These are phyloP conservation scores for Coelogynopora nodosa DNA, from an alignment of 2,888 invertebrate genomes.

Conservation along the genomic window DNA sequence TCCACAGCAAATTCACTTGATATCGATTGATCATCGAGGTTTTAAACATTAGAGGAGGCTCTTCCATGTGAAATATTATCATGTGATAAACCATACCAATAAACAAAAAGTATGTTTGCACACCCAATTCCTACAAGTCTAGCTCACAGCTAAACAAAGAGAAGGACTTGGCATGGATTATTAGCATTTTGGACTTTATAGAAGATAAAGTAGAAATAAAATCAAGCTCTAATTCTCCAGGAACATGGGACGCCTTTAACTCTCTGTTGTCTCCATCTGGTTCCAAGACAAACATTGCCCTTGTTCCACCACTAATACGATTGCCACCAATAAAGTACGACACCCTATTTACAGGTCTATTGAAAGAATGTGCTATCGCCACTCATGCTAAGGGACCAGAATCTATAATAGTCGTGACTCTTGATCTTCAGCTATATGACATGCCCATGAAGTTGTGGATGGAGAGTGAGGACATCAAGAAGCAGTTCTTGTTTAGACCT, in stretches of 20 bases:
- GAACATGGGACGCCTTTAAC: slow-evolving; percentile 39
- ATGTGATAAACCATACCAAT: not conserved
- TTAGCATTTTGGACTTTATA: slow-evolving; percentile 1
- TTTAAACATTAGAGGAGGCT: slow-evolving; percentile 6
- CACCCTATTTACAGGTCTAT: slow-evolving; percentile 40
- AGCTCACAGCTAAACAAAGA: not conserved
- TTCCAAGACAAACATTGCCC: not conserved
- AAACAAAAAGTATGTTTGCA: not conserved
- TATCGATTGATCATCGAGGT: slow-evolving; percentile 14
- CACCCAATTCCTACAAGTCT: not conserved
- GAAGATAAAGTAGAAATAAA: not conserved
- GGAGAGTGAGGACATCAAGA: not conserved
- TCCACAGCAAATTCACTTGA: slow-evolving; percentile 1
- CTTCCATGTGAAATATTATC: slow-evolving; percentile 11
- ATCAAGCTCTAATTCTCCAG: not conserved
- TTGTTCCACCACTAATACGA: not conserved
- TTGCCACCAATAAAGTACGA: slow-evolving; percentile 32
- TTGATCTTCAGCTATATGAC: slow-evolving; percentile 43
- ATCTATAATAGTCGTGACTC: slow-evolving; percentile 37
- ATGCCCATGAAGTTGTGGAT: slow-evolving; percentile 33
- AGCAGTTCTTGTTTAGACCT: not conserved
- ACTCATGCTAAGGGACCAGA: slow-evolving; percentile 38
- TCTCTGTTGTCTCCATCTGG: not conserved
- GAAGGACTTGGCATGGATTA: slow-evolving; percentile 4
- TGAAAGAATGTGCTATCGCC: slow-evolving; percentile 37